Percentiles rank a stretch among this genome's conserved stretches.
Evolutionary conservation across 2,113 vertebrate genomes (phyloP).

Genomic region (Fregata magnificens): DNA sequence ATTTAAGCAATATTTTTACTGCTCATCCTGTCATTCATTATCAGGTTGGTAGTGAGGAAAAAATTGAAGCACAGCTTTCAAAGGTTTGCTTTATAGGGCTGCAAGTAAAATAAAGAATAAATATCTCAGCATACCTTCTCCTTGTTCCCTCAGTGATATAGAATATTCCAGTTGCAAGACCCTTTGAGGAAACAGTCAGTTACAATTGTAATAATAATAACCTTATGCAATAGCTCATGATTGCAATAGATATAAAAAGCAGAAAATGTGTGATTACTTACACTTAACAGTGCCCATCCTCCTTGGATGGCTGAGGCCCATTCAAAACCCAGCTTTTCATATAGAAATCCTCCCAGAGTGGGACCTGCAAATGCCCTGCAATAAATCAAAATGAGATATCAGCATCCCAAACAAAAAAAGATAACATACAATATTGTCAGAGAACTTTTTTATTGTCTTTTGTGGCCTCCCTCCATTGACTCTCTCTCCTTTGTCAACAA

Average conservation of each 20-base stretch:
- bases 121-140: slow-evolving; percentile 64
- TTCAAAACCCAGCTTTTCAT: slow-evolving; percentile 85
- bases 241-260: background rate
- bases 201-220: background rate
- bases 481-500: background rate
- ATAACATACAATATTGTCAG: background rate
- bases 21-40: background rate
- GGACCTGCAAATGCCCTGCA: slow-evolving; percentile 89
- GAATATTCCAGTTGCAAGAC: slow-evolving; percentile 63
- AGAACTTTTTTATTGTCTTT: background rate
- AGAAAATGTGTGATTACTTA: slow-evolving; percentile 70
- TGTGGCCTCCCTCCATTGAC: background rate
- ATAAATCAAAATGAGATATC: background rate
- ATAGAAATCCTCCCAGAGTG: slow-evolving; percentile 83
- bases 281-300: slow-evolving; percentile 77
- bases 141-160: slow-evolving; percentile 64
- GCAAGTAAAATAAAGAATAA: background rate
- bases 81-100: background rate
- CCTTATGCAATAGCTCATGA: background rate
- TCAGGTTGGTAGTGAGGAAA: background rate
- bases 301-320: slow-evolving; percentile 88
- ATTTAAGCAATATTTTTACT: background rate
- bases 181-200: slow-evolving; percentile 64
- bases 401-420: background rate
- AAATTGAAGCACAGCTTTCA: background rate